Base-by-base conservation (phyloP, 2,888 invertebrate genomes). In the Adelphocoris suturalis region DNA sequence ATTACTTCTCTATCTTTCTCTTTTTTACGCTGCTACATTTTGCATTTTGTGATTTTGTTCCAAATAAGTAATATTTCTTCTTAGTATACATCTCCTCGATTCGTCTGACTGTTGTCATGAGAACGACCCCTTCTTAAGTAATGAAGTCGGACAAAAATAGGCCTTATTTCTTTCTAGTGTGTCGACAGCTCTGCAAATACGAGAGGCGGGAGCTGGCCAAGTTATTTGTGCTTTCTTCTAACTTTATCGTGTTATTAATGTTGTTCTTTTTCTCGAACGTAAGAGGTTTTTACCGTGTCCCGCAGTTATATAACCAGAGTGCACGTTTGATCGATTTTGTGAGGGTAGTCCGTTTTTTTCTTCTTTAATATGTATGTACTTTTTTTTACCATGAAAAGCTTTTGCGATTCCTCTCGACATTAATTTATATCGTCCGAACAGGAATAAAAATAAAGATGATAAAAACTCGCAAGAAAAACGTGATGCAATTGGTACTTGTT, bases 111-210 rank as follows among this genome's bases (percentile, higher is more conserved):
- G n/a, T 81, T 81, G 81, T 81, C 48, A 37, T 37, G 37, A 81
- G 81, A 48, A 48, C 47, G 23, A 48, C 16, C 4, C 47, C 48
- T 5, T 47, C 48, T 68, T 82, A 48, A 23, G 47, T 82, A 82
- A 37, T 37, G 37, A 37, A 37, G 3, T 37, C 37, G 37, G 37
- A 4, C 37, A 37, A 82, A 82, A 82, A 52, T 82, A 52, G 82
- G 52, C 14, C 52, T 52, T 52, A 52, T 82, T 48, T 48, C 27
- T 82, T 52, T 82, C 52, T 14, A 52, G 14, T 82, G 27, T 82
- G 82, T 82, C 82, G 82, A 82, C 82, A 82, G 82, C 23, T 52
- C 82, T 47, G 82, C 82, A 82, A 82, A 82, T 82, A 52, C 82
- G 47, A 23, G 78, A 19, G 78, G 47, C 28, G 37, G 27, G 14